Evolutionary conservation across 2,797 vertebrate genomes (phyloP).

Genomic region (Sandelia bainsii): DNA sequence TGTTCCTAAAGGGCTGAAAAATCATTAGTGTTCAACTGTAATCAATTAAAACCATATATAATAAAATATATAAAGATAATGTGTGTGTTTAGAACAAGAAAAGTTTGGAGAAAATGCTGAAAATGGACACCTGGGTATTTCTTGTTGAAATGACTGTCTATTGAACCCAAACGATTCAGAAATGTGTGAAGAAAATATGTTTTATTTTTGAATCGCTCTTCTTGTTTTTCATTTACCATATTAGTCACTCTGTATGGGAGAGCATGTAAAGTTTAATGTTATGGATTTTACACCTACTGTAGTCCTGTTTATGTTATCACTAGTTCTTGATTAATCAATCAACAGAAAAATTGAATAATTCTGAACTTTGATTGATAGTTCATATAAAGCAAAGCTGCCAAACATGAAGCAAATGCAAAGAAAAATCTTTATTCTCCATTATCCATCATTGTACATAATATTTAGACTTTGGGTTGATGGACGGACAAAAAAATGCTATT

Average conservation of each 20-base stretch:
- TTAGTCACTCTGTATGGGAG: neutral
- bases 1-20: slow-evolving; percentile 2
- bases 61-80: neutral
- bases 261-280: neutral
- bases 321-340: neutral
- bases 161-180: neutral
- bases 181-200: slow-evolving; percentile 4
- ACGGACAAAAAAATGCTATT: neutral
- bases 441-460: neutral
- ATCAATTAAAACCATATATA: neutral
- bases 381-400: neutral
- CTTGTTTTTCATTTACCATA: neutral
- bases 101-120: neutral
- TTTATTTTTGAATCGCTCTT: neutral
- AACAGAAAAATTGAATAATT: neutral
- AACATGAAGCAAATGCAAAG: neutral
- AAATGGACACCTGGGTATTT: neutral
- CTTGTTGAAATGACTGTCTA: neutral
- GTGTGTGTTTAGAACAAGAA: neutral
- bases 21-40: neutral
- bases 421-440: neutral
- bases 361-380: neutral
- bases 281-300: neutral
- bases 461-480: neutral
- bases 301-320: neutral